Evolutionary conservation across 2,888 invertebrate genomes (phyloP), one percentile per base, ranked within the genome.

Genomic region (Sthenelais limicola): DNA sequence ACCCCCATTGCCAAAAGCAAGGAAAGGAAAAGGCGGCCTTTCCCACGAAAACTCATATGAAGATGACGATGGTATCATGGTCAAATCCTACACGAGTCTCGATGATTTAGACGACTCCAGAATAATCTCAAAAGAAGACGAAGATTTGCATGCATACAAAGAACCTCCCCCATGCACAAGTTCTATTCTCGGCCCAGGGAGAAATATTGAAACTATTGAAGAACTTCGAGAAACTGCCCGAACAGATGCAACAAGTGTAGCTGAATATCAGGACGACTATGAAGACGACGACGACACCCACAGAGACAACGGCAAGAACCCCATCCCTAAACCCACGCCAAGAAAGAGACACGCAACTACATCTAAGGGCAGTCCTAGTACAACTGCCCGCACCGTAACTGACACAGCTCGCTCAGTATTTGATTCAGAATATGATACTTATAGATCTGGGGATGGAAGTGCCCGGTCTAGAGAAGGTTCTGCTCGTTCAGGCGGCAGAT

Each of bases 151-250:
- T 28, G 62, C 62, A 24, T 62, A 62, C 38, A 62, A 38, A 26
- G 38, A 38, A 24, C 38, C 62, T 2, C 62, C 62, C 1, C 62
- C 62, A 3, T 35, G 15, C 35, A n/a, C 62, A 18, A 35, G 18
- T 12, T 26, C 62, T 7, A 5, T 26, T 43, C 43, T 62, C 38
- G 26, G 62, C 38, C 15, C 38, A 35, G 18, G 32, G 7, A 2
- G 62, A 26, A 26, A 62, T 35, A 62, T 62, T 9, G 38, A 38
- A 24, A 35, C 62, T 43, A 62, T 62, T 28, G 24, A 62, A 43
- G 62, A 62, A 26, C 62, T 38, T 24, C 35, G 62, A 15, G 62
- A 62, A 43, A 62, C 62, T 1, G 38, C 62, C 4, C 21, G 62
- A 43, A 62, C 62, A 12, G 62, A 62, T 18, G 38, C 62, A 24